Evolutionary conservation across 1,140 invertebrate genomes (phyloP).

Genomic region (Rhyzopertha dominica): DNA sequence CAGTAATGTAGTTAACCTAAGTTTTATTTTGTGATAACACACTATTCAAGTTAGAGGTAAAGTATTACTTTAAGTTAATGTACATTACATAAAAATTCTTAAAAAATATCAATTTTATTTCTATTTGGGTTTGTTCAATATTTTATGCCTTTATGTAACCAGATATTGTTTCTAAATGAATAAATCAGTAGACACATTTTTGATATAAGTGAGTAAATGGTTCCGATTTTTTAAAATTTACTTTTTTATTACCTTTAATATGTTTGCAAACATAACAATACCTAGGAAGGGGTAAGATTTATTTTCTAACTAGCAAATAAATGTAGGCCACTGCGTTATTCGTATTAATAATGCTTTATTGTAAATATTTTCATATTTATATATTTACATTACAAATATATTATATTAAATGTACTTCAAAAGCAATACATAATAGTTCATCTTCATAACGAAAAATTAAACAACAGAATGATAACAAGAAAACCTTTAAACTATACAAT

Average conservation of each 20-base stretch:
- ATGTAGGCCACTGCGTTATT: slow-evolving; percentile 13
- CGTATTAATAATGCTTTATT: slow-evolving; percentile 37
- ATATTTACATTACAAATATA: slow-evolving; percentile 40
- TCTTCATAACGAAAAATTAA: slow-evolving; percentile 23
- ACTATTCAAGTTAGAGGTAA: too few relatives aligned
- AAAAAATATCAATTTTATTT: too few relatives aligned
- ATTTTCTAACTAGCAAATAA: neutral
- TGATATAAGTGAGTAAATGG: neutral
- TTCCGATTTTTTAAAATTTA: neutral
- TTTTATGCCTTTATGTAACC: too few relatives aligned
- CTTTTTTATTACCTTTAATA: neutral
- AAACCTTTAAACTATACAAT: slow-evolving; percentile 41
- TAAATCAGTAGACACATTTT: neutral
- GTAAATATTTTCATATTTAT: slow-evolving; percentile 42
- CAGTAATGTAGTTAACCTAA: too few relatives aligned
- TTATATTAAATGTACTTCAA: slow-evolving; percentile 41
- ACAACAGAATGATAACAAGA: slow-evolving; percentile 22
- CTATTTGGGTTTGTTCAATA: too few relatives aligned
- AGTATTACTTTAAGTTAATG: too few relatives aligned
- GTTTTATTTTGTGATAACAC: too few relatives aligned
- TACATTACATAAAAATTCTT: too few relatives aligned
- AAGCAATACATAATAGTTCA: slow-evolving; percentile 32
- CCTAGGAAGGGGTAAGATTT: neutral
- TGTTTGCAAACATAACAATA: neutral
- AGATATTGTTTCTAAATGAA: neutral